A percentile compares a stretch with the other conserved stretches of the same genome.
Evolutionary conservation across 2,797 vertebrate genomes (phyloP).

Genomic region (Manis javanica): DNA sequence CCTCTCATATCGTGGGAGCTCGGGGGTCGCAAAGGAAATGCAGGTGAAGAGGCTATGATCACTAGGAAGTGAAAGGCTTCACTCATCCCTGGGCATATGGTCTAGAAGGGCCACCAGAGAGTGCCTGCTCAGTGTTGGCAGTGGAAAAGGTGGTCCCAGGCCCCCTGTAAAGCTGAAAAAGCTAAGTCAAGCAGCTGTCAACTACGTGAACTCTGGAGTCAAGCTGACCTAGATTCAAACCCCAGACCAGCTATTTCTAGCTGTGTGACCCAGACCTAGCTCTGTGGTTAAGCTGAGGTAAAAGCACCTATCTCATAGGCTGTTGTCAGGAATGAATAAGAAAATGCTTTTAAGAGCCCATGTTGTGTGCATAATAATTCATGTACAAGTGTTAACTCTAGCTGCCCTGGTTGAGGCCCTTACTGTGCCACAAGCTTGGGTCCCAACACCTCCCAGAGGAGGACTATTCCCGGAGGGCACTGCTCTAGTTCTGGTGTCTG

Average conservation of each 20-base stretch:
- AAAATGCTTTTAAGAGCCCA: background rate
- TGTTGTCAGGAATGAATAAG: background rate
- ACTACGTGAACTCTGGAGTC: background rate
- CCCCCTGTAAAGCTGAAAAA: background rate
- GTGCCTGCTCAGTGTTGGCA: background rate
- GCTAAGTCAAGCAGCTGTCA: background rate
- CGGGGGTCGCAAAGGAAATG: background rate
- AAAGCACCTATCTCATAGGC: background rate
- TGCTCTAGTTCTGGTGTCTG: background rate
- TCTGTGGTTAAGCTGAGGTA: background rate
- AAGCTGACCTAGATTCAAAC: background rate
- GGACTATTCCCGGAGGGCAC: background rate
- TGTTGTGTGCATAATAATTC: background rate
- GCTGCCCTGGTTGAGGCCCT: background rate
- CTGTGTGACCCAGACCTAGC: too few relatives aligned
- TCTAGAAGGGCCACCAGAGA: background rate
- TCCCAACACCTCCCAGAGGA: background rate
- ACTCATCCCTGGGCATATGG: background rate
- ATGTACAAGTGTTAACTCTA: background rate
- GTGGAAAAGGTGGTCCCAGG: rapidly evolving
- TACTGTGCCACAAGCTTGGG: background rate
- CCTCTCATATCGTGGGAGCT: background rate
- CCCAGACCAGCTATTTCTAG: background rate
- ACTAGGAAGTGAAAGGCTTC: background rate
- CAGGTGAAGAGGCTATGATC: background rate